phyloP scores from a whole-genome alignment of 2,113 vertebrate species.

The Pavo muticus region DNA sequence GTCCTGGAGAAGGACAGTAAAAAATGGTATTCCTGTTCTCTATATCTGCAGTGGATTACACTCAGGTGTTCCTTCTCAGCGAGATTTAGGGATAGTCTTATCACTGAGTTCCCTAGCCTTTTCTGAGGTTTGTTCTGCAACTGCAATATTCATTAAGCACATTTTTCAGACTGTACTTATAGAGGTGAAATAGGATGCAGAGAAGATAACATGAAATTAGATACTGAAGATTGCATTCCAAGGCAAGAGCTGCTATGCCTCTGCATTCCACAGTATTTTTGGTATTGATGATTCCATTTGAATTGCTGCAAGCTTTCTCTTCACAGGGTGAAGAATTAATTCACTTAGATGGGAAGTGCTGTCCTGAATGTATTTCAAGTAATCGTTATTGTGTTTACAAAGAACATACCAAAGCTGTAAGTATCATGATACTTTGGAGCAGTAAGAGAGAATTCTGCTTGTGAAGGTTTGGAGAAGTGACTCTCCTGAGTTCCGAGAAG shows the following conservation, averaged over 20 bases:
- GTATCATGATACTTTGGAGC: slow-evolving; percentile 40
- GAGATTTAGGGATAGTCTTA: background rate
- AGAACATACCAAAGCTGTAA: slow-evolving; percentile 83
- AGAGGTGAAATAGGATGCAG: slow-evolving; percentile 11
- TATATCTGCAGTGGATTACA: background rate
- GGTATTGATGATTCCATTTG: slow-evolving; percentile 4
- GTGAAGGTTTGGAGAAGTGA: background rate
- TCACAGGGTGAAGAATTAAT: slow-evolving; percentile 87
- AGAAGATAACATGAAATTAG: slow-evolving; percentile 64
- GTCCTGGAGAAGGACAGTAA: background rate
- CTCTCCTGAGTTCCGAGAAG: background rate
- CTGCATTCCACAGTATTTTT: slow-evolving; percentile 16
- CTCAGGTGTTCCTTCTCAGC: background rate
- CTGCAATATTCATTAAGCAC: background rate
- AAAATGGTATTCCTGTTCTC: background rate
- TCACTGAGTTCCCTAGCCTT: background rate
- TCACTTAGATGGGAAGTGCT: slow-evolving; percentile 88
- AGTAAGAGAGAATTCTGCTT: background rate
- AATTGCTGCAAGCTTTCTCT: slow-evolving; percentile 38
- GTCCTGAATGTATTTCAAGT: slow-evolving; percentile 86
- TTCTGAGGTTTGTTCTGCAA: background rate
- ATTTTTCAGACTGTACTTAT: background rate
- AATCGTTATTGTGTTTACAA: slow-evolving; percentile 81
- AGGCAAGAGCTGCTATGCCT: slow-evolving; percentile 40
- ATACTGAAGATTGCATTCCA: slow-evolving; percentile 53